Evolutionary conservation across 2,797 vertebrate species (phyloP).

Genomic region (Crocidura indochinensis): DNA sequence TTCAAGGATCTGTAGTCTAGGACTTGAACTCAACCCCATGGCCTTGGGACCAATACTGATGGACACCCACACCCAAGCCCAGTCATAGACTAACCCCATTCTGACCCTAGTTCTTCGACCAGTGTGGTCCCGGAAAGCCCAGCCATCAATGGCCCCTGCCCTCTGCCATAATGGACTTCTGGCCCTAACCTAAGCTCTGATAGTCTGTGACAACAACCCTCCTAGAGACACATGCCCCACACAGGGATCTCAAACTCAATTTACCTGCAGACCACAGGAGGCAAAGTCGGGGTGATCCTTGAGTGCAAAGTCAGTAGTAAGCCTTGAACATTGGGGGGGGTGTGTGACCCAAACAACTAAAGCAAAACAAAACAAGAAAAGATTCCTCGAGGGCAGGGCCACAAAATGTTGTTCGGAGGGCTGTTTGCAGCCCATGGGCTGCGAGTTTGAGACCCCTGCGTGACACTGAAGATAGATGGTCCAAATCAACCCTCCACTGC

Average conservation of each 20-base stretch:
- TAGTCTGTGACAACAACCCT: not conserved
- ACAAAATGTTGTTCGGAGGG: too few species aligned
- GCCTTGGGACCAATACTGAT: not conserved
- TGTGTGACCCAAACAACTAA: too few species aligned
- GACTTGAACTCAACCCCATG: not conserved
- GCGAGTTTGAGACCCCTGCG: too few species aligned
- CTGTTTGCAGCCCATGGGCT: too few species aligned
- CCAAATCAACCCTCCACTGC: conserved; percentile 26
- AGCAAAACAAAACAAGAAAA: too few species aligned
- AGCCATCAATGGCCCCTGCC: not conserved
- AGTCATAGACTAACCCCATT: not conserved
- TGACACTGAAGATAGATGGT: conserved; percentile 71
- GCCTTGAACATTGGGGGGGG: too few species aligned
- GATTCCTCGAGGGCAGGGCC: too few species aligned
- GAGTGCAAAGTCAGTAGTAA: too few species aligned
- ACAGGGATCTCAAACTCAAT: too few species aligned
- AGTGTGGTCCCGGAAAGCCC: not conserved
- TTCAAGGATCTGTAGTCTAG: not conserved
- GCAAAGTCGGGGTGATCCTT: too few species aligned
- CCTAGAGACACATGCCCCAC: not conserved
- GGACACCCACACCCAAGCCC: not conserved
- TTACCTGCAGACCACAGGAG: too few species aligned
- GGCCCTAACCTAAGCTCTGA: not conserved
- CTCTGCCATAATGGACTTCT: conserved; percentile 8
- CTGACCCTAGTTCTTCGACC: not conserved